Evolutionary conservation across 2,888 invertebrate genomes (phyloP).

Genomic region (Anagyrus pseudococci): DNA sequence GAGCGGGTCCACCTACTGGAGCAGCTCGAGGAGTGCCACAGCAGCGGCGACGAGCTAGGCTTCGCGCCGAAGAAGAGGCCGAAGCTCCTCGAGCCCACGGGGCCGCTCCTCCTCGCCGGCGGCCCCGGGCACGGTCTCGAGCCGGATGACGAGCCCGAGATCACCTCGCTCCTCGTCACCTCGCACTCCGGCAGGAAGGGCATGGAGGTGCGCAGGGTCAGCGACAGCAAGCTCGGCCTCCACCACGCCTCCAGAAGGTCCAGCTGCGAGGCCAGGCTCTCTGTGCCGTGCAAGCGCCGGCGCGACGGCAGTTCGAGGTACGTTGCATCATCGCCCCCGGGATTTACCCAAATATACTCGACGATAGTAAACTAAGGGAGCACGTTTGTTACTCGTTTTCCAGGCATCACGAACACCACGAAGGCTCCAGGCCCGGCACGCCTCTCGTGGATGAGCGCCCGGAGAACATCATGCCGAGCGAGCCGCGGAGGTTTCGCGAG

Average conservation of each 20-base stretch:
- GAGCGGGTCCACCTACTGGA: constrained; percentile 74
- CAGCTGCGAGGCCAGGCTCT: constrained; percentile 52
- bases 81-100: constrained; percentile 64
- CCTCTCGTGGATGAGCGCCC: constrained; percentile 84
- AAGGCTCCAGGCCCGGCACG: constrained; percentile 83
- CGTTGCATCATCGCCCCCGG: neutral
- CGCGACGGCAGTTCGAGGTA: constrained; percentile 56
- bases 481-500: constrained; percentile 75
- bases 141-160: constrained; percentile 57
- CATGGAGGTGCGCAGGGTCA: constrained; percentile 58
- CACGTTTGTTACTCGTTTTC: neutral
- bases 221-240: constrained; percentile 56
- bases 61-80: constrained; percentile 72
- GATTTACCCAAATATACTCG: neutral
- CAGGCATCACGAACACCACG: constrained; percentile 62
- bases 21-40: constrained; percentile 71
- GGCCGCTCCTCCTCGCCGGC: constrained; percentile 6
- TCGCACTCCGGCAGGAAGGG: constrained; percentile 58
- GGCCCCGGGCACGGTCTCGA: constrained; percentile 4
- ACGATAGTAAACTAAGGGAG: neutral
- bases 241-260: constrained; percentile 50
- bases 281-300: constrained; percentile 56
- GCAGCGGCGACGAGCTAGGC: constrained; percentile 69
- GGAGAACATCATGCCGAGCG: constrained; percentile 74
- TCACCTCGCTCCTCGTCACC: constrained; percentile 57